Conservation (phyloP, 2,797 vertebrate genomes). For the Margarornis squamiger region DNA sequence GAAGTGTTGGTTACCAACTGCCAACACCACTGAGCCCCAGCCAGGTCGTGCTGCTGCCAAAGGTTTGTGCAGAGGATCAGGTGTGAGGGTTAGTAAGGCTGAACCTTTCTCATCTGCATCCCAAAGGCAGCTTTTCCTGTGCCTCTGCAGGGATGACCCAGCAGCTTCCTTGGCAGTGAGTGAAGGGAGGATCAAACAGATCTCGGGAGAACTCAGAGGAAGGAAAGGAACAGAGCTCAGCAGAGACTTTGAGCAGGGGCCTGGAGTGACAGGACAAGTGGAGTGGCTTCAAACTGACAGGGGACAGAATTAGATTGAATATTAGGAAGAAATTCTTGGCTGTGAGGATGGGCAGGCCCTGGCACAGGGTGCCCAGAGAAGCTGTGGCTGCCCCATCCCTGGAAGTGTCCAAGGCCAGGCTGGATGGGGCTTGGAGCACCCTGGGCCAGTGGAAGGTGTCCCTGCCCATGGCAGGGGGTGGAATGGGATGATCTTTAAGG, state of each 20-base stretch:
- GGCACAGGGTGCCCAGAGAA: neutral
- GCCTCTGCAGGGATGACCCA: neutral
- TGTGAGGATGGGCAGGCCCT: neutral
- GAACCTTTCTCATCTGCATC: neutral
- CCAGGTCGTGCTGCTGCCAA: neutral
- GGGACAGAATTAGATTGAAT: accelerated
- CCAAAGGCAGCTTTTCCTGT: neutral
- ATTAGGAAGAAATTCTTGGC: neutral
- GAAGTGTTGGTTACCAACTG: neutral
- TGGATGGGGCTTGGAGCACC: accelerated
- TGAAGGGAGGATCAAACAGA: neutral
- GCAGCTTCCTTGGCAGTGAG: neutral
- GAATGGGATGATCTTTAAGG: neutral
- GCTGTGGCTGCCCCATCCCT: neutral
- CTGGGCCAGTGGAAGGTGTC: accelerated
- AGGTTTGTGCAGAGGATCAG: neutral
- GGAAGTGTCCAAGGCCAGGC: neutral
- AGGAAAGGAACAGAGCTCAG: neutral
- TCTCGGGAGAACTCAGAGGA: neutral
- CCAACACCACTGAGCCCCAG: neutral
- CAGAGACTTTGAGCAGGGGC: neutral
- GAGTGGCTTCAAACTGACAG: neutral
- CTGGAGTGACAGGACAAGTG: neutral
- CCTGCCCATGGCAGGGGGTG: neutral
- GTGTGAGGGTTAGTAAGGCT: neutral